phyloP scores from a whole-genome alignment of 2,113 vertebrate genomes.

The Dromiciops gliroides region DNA sequence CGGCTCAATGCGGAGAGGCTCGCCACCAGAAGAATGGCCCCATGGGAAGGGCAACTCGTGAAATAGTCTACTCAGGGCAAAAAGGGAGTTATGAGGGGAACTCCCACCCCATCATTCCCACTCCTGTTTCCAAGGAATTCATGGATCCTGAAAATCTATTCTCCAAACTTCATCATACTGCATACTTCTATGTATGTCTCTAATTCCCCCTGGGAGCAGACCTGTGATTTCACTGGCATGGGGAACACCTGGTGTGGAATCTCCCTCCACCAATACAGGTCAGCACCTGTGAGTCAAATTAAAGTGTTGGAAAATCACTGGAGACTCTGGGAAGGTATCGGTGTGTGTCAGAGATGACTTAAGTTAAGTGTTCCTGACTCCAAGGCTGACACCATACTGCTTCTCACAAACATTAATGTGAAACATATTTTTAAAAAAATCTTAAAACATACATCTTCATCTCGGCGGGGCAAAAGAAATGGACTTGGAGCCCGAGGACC shows the following conservation, averaged over 20 bases:
- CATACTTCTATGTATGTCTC: neutral
- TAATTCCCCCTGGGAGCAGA: neutral
- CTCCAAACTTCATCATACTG: neutral
- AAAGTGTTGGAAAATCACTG: neutral
- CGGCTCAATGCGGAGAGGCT: neutral
- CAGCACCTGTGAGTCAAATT: neutral
- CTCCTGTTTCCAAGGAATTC: neutral
- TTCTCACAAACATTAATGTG: neutral
- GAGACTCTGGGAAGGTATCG: neutral
- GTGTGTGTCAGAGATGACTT: neutral
- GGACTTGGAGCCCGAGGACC: neutral
- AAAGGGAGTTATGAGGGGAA: neutral
- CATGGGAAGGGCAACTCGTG: neutral
- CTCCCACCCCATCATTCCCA: neutral
- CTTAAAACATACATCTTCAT: no score
- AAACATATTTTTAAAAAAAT: no score
- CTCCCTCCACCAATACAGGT: neutral
- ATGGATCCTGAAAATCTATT: neutral
- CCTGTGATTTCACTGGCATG: neutral
- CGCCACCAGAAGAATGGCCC: neutral
- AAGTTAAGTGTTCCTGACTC: neutral
- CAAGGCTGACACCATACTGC: neutral
- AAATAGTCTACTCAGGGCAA: neutral
- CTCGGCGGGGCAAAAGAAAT: neutral
- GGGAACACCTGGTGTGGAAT: neutral